A percentile compares a stretch with the other conserved stretches of the same genome.
These are phyloP conservation scores for Ophiothrix spiculata DNA, from an alignment of 35 echinoderm and acorn worm species.

Conservation along the genomic window DNA sequence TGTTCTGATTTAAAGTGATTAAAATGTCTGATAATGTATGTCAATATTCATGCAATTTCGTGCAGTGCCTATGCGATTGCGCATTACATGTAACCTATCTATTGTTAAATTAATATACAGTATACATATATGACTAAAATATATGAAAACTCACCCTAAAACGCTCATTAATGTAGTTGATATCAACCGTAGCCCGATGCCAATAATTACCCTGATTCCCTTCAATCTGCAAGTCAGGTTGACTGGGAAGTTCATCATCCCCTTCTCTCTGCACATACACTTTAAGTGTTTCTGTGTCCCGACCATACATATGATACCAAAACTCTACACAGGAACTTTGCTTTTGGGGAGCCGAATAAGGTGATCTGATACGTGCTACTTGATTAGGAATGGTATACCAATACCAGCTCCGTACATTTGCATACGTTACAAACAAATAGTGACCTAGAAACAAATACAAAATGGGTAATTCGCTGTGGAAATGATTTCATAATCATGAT, in stretches of 20 bases:
- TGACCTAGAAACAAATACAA: not conserved
- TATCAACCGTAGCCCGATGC: constrained; percentile 52
- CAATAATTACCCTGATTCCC: constrained; percentile 66
- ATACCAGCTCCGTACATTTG: not conserved
- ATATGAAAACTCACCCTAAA: constrained; percentile 51
- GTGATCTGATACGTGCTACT: constrained; percentile 53
- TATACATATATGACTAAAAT: too few relatives aligned
- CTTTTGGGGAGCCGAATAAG: not conserved
- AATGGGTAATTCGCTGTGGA: too few relatives aligned
- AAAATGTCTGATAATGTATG: too few relatives aligned
- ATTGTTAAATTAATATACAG: too few relatives aligned
- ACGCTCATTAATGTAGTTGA: not conserved
- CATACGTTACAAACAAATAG: not conserved
- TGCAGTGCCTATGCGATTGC: too few relatives aligned
- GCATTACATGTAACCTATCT: too few relatives aligned
- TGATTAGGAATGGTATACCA: not conserved
- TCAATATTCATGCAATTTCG: too few relatives aligned
- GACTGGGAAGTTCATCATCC: not conserved
- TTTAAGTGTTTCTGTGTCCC: constrained; percentile 49
- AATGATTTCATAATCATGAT: too few relatives aligned
- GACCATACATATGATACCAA: constrained; percentile 93
- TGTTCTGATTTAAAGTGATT: too few relatives aligned
- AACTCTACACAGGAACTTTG: constrained; percentile 62
- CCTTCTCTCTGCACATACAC: constrained; percentile 53
- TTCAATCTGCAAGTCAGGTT: constrained; percentile 14